Evolutionary conservation across 2,113 vertebrate species (phyloP).

Genomic region (Carassius carassius): DNA sequence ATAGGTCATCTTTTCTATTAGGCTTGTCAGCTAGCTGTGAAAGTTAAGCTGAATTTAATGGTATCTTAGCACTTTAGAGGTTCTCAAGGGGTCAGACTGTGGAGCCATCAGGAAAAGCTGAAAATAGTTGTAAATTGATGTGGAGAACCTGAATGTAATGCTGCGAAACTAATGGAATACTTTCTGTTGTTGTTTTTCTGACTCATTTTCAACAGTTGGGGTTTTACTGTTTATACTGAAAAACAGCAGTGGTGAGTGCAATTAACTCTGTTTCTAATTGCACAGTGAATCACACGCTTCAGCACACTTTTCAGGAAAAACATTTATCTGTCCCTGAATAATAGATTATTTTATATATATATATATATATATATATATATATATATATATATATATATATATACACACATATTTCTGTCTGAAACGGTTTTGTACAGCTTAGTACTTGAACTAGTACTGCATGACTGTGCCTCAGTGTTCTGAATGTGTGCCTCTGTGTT

Average conservation of each 20-base stretch:
- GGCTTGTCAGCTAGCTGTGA: conserved; percentile 51
- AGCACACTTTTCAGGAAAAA: not conserved
- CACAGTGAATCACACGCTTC: conserved; percentile 27
- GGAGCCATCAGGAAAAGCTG: conserved; percentile 42
- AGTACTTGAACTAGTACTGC: conserved; percentile 10
- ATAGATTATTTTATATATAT: not conserved
- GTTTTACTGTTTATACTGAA: conserved; percentile 87
- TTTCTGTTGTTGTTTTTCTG: conserved; percentile 39
- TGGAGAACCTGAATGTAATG: conserved; percentile 52
- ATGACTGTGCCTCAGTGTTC: conserved; percentile 19
- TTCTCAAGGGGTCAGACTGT: conserved; percentile 43
- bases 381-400: not conserved
- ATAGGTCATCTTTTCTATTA: not conserved
- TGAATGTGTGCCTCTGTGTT: not conserved
- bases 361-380: conserved; percentile 15
- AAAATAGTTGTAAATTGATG: conserved; percentile 49
- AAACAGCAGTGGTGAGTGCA: conserved; percentile 93
- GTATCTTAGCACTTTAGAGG: conserved; percentile 53
- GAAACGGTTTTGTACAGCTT: conserved; percentile 7
- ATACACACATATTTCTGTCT: not conserved
- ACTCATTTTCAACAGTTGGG: conserved; percentile 81
- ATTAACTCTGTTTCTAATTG: conserved; percentile 24
- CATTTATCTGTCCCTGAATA: no score
- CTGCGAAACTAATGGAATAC: conserved; percentile 42
- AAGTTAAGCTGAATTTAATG: conserved; percentile 57